These are phyloP conservation scores for Drosophila suboccidentalis DNA, from an alignment of 2,888 invertebrate genomes.

Conservation along the genomic window DNA sequence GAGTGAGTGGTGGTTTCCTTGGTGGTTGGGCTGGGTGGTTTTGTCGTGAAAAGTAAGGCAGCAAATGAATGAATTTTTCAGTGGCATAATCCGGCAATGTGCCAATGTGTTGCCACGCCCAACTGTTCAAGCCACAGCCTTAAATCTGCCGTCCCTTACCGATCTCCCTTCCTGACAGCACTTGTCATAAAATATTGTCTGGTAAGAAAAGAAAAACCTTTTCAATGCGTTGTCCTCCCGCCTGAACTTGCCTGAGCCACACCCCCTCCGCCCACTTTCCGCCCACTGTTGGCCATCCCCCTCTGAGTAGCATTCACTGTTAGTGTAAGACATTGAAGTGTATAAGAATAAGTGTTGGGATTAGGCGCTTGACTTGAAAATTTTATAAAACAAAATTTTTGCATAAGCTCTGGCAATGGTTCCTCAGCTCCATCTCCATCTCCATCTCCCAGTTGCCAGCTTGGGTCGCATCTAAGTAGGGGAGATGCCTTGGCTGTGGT, in stretches of 20 bases:
- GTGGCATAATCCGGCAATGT: slow-evolving; percentile 77
- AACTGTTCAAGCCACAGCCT: slow-evolving; percentile 27
- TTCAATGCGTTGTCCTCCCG: no score
- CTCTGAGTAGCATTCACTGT: slow-evolving; percentile 23
- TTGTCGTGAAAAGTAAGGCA: slow-evolving; percentile 61
- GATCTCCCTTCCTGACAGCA: slow-evolving; percentile 37
- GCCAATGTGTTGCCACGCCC: slow-evolving; percentile 73
- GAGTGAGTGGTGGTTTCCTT: background rate
- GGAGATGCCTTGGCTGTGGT: slow-evolving; percentile 32
- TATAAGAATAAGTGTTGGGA: slow-evolving; percentile 82
- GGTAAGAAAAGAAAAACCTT: slow-evolving; percentile 79
- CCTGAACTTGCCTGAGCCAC: no score
- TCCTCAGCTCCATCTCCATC: slow-evolving; percentile 12
- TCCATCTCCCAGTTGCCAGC: background rate
- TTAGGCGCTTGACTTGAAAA: slow-evolving; percentile 81
- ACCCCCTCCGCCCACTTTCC: background rate
- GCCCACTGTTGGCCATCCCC: background rate
- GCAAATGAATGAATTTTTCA: slow-evolving; percentile 81
- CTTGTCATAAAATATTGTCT: slow-evolving; percentile 82
- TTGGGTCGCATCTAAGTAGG: slow-evolving; percentile 13
- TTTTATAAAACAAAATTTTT: slow-evolving; percentile 81
- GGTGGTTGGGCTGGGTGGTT: background rate
- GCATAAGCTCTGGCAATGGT: slow-evolving; percentile 75
- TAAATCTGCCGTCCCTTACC: slow-evolving; percentile 5
- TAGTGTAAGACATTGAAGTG: slow-evolving; percentile 79